Evolutionary conservation across 1,140 invertebrate species (phyloP).

Genomic region (Parasteatoda tepidariorum): DNA sequence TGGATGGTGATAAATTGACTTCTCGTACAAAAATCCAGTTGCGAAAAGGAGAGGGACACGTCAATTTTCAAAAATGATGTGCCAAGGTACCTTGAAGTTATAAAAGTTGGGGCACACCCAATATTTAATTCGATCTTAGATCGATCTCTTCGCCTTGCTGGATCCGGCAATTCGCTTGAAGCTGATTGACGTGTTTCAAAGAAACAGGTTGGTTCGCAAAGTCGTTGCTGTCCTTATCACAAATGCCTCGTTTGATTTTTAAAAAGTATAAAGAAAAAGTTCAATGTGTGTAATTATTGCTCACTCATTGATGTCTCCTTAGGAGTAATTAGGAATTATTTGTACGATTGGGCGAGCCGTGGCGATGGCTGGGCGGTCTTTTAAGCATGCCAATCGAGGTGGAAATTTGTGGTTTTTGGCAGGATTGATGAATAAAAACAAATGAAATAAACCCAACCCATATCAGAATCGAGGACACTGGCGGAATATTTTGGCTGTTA

Average conservation of each 20-base stretch:
- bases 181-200: conserved; percentile 19
- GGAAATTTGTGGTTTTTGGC: background rate
- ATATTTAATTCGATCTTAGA: conserved; percentile 22
- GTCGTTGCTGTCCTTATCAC: background rate
- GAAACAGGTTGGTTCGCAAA: background rate
- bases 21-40: conserved; percentile 45
- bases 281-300: conserved; percentile 42
- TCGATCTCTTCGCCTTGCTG: background rate
- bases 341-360: background rate
- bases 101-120: conserved; percentile 46
- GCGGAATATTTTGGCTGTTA: too few species aligned
- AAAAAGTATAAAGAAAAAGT: too few species aligned
- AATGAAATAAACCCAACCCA: too few species aligned
- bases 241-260: background rate
- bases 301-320: conserved; percentile 31
- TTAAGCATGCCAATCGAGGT: background rate
- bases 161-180: conserved; percentile 16
- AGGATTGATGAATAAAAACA: too few species aligned
- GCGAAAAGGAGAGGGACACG: conserved; percentile 48
- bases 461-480: too few species aligned
- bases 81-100: conserved; percentile 39
- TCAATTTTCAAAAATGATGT: conserved; percentile 21
- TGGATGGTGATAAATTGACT: conserved; percentile 33
- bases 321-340: conserved; percentile 43
- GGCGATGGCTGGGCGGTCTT: conserved; percentile 14